Evolutionary conservation across 2,797 vertebrate genomes (phyloP).

Genomic region (Enteromius afrohamiltoni): DNA sequence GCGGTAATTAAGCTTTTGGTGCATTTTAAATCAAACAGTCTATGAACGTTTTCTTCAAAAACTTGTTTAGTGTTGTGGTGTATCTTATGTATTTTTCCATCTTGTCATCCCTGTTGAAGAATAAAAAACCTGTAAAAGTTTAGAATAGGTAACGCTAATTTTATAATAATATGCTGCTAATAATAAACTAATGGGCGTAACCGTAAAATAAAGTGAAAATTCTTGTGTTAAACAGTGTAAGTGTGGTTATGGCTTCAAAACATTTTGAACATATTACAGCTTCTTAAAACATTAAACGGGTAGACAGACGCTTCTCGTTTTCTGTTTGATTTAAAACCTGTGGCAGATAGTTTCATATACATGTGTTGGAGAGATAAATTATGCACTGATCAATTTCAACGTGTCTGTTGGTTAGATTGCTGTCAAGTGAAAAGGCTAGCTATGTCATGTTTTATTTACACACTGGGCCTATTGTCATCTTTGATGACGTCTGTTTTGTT

Average conservation of each 20-base stretch:
- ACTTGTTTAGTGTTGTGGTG: neutral
- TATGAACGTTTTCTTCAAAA: neutral
- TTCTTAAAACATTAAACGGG: constrained; percentile 1
- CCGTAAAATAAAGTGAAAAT: neutral
- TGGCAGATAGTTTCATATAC: constrained; percentile 27
- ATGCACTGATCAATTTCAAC: constrained; percentile 59
- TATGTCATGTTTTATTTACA: constrained; percentile 57
- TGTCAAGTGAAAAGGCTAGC: constrained; percentile 50
- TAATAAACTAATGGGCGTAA: too few species aligned
- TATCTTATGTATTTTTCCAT: neutral
- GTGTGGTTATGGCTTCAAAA: neutral
- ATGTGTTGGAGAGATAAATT: constrained; percentile 45
- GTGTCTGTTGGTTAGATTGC: constrained; percentile 54
- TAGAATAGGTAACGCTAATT: too few species aligned
- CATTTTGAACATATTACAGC: neutral
- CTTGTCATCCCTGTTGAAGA: neutral
- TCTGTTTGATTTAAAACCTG: constrained; percentile 29
- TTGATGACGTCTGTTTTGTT: constrained; percentile 47
- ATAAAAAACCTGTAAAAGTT: neutral
- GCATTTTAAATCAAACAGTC: neutral
- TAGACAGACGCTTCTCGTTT: constrained; percentile 14
- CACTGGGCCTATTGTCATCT: constrained; percentile 42
- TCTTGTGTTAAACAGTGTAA: neutral
- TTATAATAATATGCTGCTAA: too few species aligned
- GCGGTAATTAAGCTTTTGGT: neutral